These are phyloP conservation scores for Odontamblyopus lacepedii DNA, from an alignment of 2,797 vertebrate species.

Conservation along the genomic window DNA sequence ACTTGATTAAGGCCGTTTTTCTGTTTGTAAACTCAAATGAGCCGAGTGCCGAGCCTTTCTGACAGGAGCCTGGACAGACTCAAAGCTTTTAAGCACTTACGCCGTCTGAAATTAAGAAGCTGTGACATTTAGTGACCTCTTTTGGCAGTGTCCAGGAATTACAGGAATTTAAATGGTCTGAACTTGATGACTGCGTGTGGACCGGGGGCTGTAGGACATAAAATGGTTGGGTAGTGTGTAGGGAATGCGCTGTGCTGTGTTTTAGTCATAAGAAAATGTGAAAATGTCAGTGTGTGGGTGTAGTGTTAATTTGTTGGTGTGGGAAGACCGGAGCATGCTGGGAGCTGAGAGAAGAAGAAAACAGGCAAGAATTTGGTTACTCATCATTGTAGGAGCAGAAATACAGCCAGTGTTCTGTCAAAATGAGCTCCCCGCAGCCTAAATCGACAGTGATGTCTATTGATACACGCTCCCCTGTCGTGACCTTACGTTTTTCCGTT, in stretches of 20 bases:
- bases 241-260: neutral
- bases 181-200: neutral
- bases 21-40: conserved; percentile 10
- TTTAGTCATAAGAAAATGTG: conserved; percentile 10
- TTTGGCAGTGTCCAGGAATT: conserved; percentile 20
- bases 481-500: too few species aligned
- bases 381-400: neutral
- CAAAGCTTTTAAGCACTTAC: conserved; percentile 2
- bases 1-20: conserved; percentile 2
- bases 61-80: conserved; percentile 3
- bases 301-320: conserved; percentile 4
- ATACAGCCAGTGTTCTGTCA: neutral
- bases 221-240: neutral
- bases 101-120: neutral
- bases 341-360: conserved; percentile 37
- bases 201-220: neutral
- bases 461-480: too few species aligned
- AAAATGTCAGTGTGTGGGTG: conserved; percentile 19
- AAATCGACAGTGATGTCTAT: too few species aligned
- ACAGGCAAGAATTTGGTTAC: neutral
- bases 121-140: conserved; percentile 27
- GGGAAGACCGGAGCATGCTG: conserved; percentile 2
- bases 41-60: conserved; percentile 23
- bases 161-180: neutral
- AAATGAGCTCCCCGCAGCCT: too few species aligned